A percentile compares a stretch with the other conserved stretches of the same genome.
These are phyloP conservation scores for Bryconaethiops microstoma DNA, from an alignment of 2,797 vertebrate genomes.

Conservation along the genomic window DNA sequence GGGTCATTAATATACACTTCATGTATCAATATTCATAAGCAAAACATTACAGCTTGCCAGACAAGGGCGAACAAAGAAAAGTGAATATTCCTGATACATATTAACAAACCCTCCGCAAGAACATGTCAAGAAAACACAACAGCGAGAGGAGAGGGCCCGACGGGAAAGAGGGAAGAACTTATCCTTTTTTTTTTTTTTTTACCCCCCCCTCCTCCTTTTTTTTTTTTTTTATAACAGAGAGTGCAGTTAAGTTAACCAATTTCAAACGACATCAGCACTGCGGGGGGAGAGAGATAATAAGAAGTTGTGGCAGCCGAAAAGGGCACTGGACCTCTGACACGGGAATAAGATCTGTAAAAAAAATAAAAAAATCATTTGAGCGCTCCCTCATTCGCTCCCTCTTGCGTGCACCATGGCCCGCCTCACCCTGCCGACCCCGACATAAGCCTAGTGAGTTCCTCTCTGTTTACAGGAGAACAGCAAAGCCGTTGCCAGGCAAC, in stretches of 20 bases:
- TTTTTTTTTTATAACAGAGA: neutral
- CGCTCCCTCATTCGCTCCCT: constrained; percentile 42
- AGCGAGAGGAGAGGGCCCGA: constrained; percentile 64
- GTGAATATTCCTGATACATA: constrained; percentile 84
- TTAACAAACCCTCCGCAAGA: constrained; percentile 78
- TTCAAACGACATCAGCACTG: constrained; percentile 35
- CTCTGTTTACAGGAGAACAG: constrained; percentile 74
- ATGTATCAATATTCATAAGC: constrained; percentile 89
- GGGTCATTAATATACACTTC: constrained; percentile 90
- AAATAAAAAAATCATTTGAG: constrained; percentile 56
- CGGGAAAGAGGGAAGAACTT: constrained; percentile 69
- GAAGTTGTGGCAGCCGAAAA: constrained; percentile 37
- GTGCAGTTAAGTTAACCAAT: constrained; percentile 38
- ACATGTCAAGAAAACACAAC: constrained; percentile 68
- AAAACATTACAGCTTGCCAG: constrained; percentile 88
- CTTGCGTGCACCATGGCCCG: constrained; percentile 57
- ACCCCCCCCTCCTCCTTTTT: no score
- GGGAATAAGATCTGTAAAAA: constrained; percentile 52
- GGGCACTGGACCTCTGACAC: constrained; percentile 41
- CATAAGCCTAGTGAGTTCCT: constrained; percentile 67
- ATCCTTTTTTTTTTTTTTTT: constrained; percentile 26
- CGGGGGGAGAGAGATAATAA: constrained; percentile 35
- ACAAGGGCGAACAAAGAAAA: constrained; percentile 85
- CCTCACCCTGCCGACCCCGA: constrained; percentile 69
- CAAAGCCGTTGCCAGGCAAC: constrained; percentile 78